Evolutionary conservation across 2,113 vertebrate species (phyloP), one percentile per base, ranked within the genome.

Genomic region (Camarhynchus parvulus): DNA sequence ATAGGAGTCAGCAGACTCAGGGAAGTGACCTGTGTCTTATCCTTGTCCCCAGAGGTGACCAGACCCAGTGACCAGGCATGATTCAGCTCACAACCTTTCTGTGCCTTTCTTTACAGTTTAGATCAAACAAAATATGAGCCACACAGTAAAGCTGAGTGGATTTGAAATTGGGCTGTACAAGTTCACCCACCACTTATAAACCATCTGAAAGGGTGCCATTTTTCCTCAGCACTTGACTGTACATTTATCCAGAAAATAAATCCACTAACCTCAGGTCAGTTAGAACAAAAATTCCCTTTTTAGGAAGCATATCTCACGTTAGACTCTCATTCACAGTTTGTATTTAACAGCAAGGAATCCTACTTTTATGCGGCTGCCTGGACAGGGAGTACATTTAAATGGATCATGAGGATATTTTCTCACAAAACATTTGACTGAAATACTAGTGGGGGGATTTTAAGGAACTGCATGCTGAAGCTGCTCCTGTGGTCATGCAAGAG

Each of bases 241-340:
- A 55, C 55, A 73, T 96, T 90, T 83, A 35, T 90, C 44, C 82
- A 76, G 62, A 80, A 95, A 97, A 77, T 82, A 78, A 87, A 83
- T 72, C 39, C 16, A 68, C n/a, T 25, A 75, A 96, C 61, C 56
- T 72, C 56, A 59, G 88, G 64, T 70, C 35, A 69, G 74, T 87
- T 96, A 94, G 72, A 85, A 81, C 50, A 95, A 49, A 96, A 55
- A 76, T 59, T 94, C 41, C 46, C 31, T 33, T 73, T 95, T 95
- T 70, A 87, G 56, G 77, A 96, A 91, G 42, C 46, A 47, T 72
- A 62, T 66, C 28, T 96, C 76, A 56, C 46, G 83, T 15, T 74
- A 19, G 80, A 58, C 14, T 33, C 10, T 83, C 28, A 79, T 79
- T 69, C 91, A 41, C 19, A 55, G 8, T 83, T 85, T 89, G 16